These are phyloP conservation scores for Romanogobio albipinnatus DNA, from an alignment of 2,113 vertebrate species.

Conservation along the genomic window DNA sequence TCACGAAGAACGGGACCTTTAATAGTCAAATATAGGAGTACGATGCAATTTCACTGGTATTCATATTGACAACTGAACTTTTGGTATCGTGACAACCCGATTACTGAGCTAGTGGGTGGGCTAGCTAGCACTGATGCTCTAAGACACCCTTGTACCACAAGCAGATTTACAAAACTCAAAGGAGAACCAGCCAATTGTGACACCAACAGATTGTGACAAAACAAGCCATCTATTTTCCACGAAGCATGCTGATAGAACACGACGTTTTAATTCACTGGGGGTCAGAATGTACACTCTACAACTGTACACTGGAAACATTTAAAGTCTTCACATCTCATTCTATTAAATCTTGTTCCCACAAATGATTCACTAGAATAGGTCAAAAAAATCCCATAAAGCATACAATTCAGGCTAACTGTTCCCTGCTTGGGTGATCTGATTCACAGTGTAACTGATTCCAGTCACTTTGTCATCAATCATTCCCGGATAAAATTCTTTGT, in stretches of 20 bases:
- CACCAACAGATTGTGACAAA: slow-evolving; percentile 58
- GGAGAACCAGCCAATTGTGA: slow-evolving; percentile 46
- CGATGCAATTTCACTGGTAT: neutral
- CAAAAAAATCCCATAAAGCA: neutral
- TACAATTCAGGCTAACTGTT: neutral
- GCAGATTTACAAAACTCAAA: slow-evolving; percentile 45
- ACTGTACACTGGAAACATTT: slow-evolving; percentile 28
- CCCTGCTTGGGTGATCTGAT: neutral
- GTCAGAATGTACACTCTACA: slow-evolving; percentile 38
- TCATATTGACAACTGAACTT: neutral
- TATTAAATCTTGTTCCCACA: neutral
- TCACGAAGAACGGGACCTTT: no score
- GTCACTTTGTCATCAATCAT: neutral
- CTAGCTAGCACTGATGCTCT: neutral
- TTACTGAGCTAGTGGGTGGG: neutral
- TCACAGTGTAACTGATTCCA: neutral
- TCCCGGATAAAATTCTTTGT: neutral
- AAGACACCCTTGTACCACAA: slow-evolving; percentile 16
- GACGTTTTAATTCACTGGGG: slow-evolving; percentile 60
- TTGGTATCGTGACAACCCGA: neutral
- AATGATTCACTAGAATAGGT: slow-evolving; percentile 18
- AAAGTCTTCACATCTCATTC: slow-evolving; percentile 28
- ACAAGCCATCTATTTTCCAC: slow-evolving; percentile 56
- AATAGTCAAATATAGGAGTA: neutral
- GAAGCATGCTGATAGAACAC: slow-evolving; percentile 52